These are phyloP conservation scores for Steatocranus sp. DNA, from an alignment of 2,797 vertebrate genomes.

Conservation along the genomic window DNA sequence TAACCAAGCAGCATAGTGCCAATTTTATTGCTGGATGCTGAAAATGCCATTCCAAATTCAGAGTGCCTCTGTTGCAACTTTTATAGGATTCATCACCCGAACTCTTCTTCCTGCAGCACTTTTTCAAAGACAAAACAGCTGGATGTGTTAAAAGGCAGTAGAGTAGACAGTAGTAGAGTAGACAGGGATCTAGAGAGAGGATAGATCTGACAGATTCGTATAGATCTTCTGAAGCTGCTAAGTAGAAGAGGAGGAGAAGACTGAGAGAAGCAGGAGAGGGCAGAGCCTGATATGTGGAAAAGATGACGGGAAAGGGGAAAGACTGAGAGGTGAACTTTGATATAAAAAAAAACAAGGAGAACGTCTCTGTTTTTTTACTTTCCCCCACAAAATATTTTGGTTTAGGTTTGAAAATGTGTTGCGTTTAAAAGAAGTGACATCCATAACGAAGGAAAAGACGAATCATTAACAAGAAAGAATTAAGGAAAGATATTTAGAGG, in stretches of 20 bases:
- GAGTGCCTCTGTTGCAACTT: constrained; percentile 5
- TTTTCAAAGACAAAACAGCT: constrained; percentile 3
- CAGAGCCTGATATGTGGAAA: background rate
- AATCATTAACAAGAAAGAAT: background rate
- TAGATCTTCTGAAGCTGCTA: constrained; percentile 4
- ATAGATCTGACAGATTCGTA: constrained; percentile 19
- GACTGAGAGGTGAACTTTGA: background rate
- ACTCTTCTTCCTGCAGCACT: background rate
- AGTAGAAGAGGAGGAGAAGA: background rate
- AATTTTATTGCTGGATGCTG: constrained; percentile 3
- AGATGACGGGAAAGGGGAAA: background rate
- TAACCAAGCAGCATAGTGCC: constrained; percentile 24
- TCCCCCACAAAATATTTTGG: background rate
- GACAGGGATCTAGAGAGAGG: background rate
- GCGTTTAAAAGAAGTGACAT: background rate
- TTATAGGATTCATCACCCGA: constrained; percentile 17
- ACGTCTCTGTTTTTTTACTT: background rate
- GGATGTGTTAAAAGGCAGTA: constrained; percentile 37
- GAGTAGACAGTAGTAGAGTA: background rate
- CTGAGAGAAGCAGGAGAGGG: background rate
- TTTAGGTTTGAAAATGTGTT: background rate
- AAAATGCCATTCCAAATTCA: constrained; percentile 15
- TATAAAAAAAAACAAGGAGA: background rate
- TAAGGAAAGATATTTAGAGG: background rate
- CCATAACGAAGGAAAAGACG: rapidly evolving